Conservation (phyloP, 2,797 vertebrate species). For the Chelidonichthys spinosus region DNA sequence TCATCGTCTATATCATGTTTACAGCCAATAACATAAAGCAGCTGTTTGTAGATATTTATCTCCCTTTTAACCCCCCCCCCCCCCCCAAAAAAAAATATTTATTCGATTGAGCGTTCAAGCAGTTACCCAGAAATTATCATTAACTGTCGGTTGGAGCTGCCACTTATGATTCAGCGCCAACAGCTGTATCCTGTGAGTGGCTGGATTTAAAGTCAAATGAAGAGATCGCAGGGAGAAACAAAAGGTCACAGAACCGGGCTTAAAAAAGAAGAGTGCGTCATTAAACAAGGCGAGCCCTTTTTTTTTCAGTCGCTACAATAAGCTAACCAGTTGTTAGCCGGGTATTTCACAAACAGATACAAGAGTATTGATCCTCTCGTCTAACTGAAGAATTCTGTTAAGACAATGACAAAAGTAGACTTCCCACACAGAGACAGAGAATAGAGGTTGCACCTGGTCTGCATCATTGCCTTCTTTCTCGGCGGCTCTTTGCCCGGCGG, state of each 20-base stretch:
- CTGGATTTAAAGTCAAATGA: conserved; percentile 5
- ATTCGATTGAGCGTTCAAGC: neutral
- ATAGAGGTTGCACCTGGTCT: neutral
- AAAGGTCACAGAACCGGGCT: neutral
- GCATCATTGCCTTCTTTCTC: neutral
- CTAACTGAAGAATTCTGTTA: no score
- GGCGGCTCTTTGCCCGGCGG: no score
- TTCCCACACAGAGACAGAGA: neutral
- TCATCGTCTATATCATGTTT: conserved; percentile 10
- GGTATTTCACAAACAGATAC: neutral
- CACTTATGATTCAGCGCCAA: conserved; percentile 1
- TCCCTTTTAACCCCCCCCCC: neutral
- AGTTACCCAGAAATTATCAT: conserved; percentile 8
- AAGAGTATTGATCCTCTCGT: neutral
- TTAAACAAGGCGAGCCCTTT: neutral
- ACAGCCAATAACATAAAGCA: conserved; percentile 6
- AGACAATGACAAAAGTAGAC: neutral
- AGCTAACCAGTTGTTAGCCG: neutral
- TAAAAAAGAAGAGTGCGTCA: neutral
- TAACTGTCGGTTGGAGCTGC: neutral
- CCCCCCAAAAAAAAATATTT: no score
- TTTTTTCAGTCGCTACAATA: neutral
- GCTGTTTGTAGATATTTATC: conserved; percentile 8
- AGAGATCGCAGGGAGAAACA: neutral
- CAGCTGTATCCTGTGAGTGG: neutral